Evolutionary conservation across 2,113 vertebrate genomes (phyloP), one percentile per base, ranked within the genome.

Genomic region (Opisthocomus hoazin): DNA sequence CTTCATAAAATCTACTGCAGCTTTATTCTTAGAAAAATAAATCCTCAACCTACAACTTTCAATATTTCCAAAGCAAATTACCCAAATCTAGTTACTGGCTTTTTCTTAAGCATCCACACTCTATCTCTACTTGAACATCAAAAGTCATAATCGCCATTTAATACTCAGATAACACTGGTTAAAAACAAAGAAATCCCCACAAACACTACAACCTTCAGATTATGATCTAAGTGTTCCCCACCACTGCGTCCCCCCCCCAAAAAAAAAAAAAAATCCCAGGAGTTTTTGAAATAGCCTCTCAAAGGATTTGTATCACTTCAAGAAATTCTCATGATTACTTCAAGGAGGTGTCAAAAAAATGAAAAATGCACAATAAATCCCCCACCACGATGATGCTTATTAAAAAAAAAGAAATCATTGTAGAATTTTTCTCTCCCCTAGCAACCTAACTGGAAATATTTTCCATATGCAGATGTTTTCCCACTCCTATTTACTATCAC

Each of bases 1-100:
- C 83, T 73, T 93, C 76, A 84, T 84, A 95, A 96, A 97, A 96
- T 92, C 94, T 90, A 77, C 75, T 92, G 92, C 77, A 96, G 95
- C 88, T 93, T 64, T 84, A 95, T 78, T 90, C 77, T 78, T 88
- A 87, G 69, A 93, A 97, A 93, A 61, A 95, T 37, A 97, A 97
- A 95, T 89, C 69, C 60, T 89, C 73, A 93, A 75, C 36, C 36
- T 60, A 68, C 12, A 54, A 78, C 66, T 93, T 91, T 9, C 30
- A 66, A 3, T 73, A 81, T 96, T 95, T 96, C 89, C 64, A 96
- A 97, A 91, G 26, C 16, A 45, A 93, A 76, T 39, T 9, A 97
- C 51, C 30, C 50, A 70, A 87, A 78, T 74, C 68, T 89, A 81
- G 46, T 69, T 83, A 80, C 30, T 74, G 60, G 36, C 16, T 43